Percentiles rank a stretch among this genome's conserved stretches.
Evolutionary conservation across 2,888 invertebrate species (phyloP).

Genomic region (Mayetiola destructor): DNA sequence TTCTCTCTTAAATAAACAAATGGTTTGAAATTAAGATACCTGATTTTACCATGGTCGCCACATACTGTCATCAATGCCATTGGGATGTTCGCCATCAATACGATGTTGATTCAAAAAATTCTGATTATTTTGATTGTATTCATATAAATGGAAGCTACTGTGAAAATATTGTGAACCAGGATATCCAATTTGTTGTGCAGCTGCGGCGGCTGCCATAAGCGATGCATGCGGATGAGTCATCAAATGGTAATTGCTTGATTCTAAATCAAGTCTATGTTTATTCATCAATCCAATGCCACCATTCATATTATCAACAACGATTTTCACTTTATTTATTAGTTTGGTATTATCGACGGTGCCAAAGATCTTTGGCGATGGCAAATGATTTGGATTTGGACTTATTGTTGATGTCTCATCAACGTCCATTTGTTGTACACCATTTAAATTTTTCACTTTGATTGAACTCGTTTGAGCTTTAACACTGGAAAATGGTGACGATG

Average conservation of each 20-base stretch:
- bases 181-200: not conserved
- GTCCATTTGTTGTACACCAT: slow-evolving; percentile 5
- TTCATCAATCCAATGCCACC: not conserved
- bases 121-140: slow-evolving; percentile 24
- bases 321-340: slow-evolving; percentile 10
- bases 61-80: slow-evolving; percentile 35
- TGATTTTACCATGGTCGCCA: slow-evolving; percentile 40
- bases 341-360: not conserved
- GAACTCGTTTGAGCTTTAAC: not conserved
- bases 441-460: not conserved
- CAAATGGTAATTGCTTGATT: not conserved
- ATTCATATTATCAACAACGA: slow-evolving; percentile 7
- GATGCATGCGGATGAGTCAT: slow-evolving; percentile 8
- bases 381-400: not conserved
- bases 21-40: not conserved
- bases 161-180: slow-evolving; percentile 7
- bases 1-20: too few relatives aligned
- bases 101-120: slow-evolving; percentile 23
- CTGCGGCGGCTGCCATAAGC: slow-evolving; percentile 2
- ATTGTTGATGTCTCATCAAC: not conserved
- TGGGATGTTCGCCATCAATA: slow-evolving; percentile 14
- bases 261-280: slow-evolving; percentile 8
- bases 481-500: not conserved
- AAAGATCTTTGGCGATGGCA: not conserved
- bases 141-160: slow-evolving; percentile 14